Percentiles rank a stretch among this genome's conserved stretches.
These are phyloP conservation scores for Megalonaias nervosa DNA, from an alignment of 1,140 invertebrate species.

Conservation along the genomic window DNA sequence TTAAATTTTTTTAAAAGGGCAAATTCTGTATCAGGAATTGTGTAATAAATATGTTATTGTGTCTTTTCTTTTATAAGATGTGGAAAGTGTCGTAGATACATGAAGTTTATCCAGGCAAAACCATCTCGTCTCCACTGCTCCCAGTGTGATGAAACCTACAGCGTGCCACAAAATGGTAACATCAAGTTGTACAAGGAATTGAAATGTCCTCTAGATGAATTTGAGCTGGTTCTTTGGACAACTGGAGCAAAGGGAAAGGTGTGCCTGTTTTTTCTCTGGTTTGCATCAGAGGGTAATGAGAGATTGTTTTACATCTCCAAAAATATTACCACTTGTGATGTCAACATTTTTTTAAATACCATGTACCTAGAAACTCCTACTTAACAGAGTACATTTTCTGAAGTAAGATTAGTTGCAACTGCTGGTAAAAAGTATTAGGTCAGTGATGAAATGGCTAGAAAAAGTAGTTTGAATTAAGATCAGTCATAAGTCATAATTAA, in stretches of 20 bases:
- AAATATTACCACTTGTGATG: neutral
- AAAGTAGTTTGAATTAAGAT: too few relatives aligned
- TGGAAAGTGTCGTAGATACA: slow-evolving; percentile 97
- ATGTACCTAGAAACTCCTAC: neutral
- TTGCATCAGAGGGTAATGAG: neutral
- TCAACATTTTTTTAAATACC: too few relatives aligned
- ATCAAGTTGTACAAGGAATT: slow-evolving; percentile 96
- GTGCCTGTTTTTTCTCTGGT: slow-evolving; percentile 1
- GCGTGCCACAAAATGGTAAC: slow-evolving; percentile 91
- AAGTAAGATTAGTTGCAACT: too few relatives aligned
- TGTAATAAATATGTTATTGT: neutral
- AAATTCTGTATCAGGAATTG: too few relatives aligned
- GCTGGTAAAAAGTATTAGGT: too few relatives aligned
- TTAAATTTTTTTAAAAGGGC: too few relatives aligned
- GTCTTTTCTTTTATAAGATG: slow-evolving; percentile 77
- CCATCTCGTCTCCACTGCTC: slow-evolving; percentile 95
- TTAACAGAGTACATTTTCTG: neutral
- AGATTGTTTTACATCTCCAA: neutral
- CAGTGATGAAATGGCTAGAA: too few relatives aligned
- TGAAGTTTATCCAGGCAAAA: slow-evolving; percentile 97
- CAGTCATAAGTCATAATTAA: too few relatives aligned
- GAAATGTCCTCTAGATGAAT: slow-evolving; percentile 98
- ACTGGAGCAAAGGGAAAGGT: slow-evolving; percentile 90
- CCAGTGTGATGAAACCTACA: slow-evolving; percentile 93
- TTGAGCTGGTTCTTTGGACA: slow-evolving; percentile 94